Base-by-base conservation (phyloP, 2,113 vertebrate genomes). In the Microtus richardsoni region DNA sequence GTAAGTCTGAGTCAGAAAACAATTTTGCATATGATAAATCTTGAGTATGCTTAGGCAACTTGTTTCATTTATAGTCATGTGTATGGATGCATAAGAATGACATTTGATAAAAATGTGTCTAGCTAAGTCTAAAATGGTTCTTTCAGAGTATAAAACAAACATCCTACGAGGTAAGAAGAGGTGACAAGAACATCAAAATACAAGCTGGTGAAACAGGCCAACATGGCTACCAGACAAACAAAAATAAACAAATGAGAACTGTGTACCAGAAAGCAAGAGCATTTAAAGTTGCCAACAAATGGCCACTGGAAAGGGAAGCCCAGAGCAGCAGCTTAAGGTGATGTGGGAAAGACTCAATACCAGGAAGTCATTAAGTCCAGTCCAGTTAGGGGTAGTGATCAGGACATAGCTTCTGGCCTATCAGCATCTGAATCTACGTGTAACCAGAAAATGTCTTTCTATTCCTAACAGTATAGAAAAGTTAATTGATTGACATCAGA, bases 401-500 rank as follows among this genome's bases (percentile, higher is more conserved):
- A 28, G 33, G 13, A 13, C 28, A 39, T 19, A 36, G 30, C 7
- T 79, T 87, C 80, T 8, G 2, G 71, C 16, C n/a, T 82, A 1
- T 30, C 39, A 64, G 84, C 62, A 64, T 73, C 82, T 54, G 79
- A 78, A 91, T 64, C 54, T 83, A 26, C 0, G 17, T 66, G 1
- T 30, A 44, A 54, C 58, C 94, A 95, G n/a, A 41, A 14, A 66
- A 78, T 21, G 10, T 71, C 75, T 41, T 83, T 93, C 82, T 91
- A 89, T 74, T 86, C 41, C 71, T 93, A 60, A 88, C 36, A 26
- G 70, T 66, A 60, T 66, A 60, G 3, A 66, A 92, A 94, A 68
- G 83, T 89, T 41, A 79, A 95, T 8, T 66, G 71, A 66, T 79
- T 80, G 49, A 83, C 94, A 95, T 80, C 78, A 96, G 90, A 91